phyloP scores from a whole-genome alignment of 2,797 vertebrate genomes.

The Pseudomugil tenellus region DNA sequence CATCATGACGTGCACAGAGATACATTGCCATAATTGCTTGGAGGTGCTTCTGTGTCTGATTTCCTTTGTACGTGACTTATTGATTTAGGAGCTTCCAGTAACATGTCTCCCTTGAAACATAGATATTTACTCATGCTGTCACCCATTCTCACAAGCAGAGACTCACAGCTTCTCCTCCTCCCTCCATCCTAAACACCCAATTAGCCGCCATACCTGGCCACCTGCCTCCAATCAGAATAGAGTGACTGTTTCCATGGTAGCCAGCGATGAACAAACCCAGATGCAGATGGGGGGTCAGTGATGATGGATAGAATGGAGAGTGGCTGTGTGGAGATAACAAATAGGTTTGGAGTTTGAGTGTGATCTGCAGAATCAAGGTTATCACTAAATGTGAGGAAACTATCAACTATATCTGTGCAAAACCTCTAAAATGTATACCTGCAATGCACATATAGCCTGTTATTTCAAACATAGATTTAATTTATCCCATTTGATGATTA shows the following conservation, averaged over 20 bases:
- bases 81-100: slow-evolving; percentile 48
- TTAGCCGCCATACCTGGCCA: slow-evolving; percentile 75
- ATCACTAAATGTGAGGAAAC: background rate
- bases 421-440: background rate
- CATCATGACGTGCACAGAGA: slow-evolving; percentile 36
- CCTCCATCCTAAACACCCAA: slow-evolving; percentile 73
- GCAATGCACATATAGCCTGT: background rate
- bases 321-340: slow-evolving; percentile 23
- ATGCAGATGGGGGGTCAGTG: slow-evolving; percentile 47
- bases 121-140: slow-evolving; percentile 28
- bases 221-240: slow-evolving; percentile 77
- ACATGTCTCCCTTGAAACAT: slow-evolving; percentile 47
- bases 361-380: slow-evolving; percentile 18
- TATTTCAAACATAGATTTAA: background rate
- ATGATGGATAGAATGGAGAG: slow-evolving; percentile 38
- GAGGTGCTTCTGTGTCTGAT: slow-evolving; percentile 42
- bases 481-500: background rate
- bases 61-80: slow-evolving; percentile 59
- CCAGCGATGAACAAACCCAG: slow-evolving; percentile 41
- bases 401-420: background rate
- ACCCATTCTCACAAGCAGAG: slow-evolving; percentile 14
- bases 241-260: slow-evolving; percentile 59
- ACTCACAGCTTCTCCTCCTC: slow-evolving; percentile 50
- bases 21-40: slow-evolving; percentile 48
- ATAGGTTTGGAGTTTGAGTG: slow-evolving; percentile 15